phyloP scores from a whole-genome alignment of 2,797 vertebrate genomes.

The Epinephelus coioides region DNA sequence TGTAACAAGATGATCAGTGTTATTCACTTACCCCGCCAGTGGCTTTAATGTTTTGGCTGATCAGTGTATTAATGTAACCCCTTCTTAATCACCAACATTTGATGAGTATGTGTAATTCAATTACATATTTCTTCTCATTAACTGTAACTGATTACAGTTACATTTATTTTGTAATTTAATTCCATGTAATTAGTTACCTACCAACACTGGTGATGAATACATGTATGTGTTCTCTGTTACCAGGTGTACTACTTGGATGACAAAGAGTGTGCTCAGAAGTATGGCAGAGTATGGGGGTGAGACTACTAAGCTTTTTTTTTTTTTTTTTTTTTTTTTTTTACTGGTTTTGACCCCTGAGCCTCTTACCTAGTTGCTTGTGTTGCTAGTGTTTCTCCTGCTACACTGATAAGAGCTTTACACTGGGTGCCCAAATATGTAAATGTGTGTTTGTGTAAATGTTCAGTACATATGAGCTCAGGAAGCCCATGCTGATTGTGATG shows the following conservation, averaged over 20 bases:
- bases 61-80: too few relatives aligned
- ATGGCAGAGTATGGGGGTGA: conserved; percentile 78
- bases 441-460: conserved; percentile 30
- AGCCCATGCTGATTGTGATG: conserved; percentile 75
- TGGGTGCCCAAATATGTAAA: background rate
- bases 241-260: conserved; percentile 74
- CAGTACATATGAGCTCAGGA: conserved; percentile 77
- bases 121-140: too few relatives aligned
- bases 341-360: background rate
- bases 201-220: background rate
- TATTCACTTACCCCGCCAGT: too few relatives aligned
- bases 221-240: background rate
- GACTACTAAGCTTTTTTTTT: conserved; percentile 23
- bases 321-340: background rate
- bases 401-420: background rate
- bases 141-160: too few relatives aligned
- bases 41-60: too few relatives aligned
- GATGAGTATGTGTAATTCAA: too few relatives aligned
- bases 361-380: background rate
- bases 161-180: background rate
- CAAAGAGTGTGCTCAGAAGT: conserved; percentile 24
- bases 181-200: background rate
- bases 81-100: too few relatives aligned
- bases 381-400: background rate
- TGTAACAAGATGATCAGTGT: too few relatives aligned